Evolutionary conservation across 2,888 invertebrate genomes (phyloP).

Genomic region (Bellardia bayeri): DNA sequence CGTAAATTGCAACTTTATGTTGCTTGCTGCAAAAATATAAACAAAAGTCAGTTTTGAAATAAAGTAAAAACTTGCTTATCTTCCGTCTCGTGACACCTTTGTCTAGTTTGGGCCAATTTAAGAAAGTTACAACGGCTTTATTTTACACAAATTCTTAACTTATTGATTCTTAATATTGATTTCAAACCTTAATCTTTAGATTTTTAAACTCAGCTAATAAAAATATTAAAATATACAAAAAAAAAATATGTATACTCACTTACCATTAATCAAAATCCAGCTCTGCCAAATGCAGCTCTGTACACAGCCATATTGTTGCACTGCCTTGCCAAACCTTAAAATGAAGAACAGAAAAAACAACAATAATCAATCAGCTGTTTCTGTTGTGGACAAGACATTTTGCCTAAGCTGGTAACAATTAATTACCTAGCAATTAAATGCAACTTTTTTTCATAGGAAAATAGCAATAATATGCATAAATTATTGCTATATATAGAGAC

Average conservation of each 20-base stretch:
- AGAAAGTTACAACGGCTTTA: too few species aligned
- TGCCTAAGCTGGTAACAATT: background rate
- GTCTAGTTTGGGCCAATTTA: too few species aligned
- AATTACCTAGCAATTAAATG: background rate
- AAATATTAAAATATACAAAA: background rate
- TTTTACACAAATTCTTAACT: too few species aligned
- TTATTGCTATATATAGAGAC: background rate
- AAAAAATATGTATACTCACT: background rate
- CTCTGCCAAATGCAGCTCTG: background rate
- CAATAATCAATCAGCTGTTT: background rate
- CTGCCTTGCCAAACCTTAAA: background rate
- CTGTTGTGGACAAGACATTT: background rate
- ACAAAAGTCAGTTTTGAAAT: too few species aligned
- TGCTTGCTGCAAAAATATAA: too few species aligned
- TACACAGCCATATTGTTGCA: background rate
- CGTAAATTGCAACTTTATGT: too few species aligned
- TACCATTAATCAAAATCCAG: background rate
- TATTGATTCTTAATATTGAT: too few species aligned
- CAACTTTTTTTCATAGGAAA: background rate
- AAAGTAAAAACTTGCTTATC: too few species aligned
- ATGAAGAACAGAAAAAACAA: slow-evolving; percentile 3
- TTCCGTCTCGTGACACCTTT: too few species aligned
- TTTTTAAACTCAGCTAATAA: too few species aligned
- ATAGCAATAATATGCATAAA: too few species aligned
- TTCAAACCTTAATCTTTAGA: too few species aligned